These are phyloP conservation scores for Pholis gunnellus DNA, from an alignment of 2,113 vertebrate genomes.

Conservation along the genomic window DNA sequence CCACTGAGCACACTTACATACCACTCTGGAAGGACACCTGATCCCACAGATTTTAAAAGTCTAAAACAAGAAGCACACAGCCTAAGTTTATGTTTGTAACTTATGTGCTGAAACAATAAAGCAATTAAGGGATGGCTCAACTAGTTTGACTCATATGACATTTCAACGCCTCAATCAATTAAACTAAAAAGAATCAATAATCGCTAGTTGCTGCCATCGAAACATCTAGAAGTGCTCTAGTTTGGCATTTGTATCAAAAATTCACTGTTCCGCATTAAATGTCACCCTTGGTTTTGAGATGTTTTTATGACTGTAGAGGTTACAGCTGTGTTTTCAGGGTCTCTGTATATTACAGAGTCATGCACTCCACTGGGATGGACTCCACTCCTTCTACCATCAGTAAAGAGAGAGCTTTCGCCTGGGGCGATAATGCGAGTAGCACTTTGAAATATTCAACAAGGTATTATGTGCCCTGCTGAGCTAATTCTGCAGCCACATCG, in stretches of 20 bases:
- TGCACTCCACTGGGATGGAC: constrained; percentile 21
- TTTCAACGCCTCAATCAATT: neutral
- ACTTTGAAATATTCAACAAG: constrained; percentile 75
- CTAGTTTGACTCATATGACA: neutral
- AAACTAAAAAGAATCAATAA: constrained; percentile 5
- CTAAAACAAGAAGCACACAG: constrained; percentile 6
- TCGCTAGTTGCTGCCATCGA: neutral
- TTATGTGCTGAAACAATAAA: neutral
- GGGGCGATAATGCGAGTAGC: constrained; percentile 59
- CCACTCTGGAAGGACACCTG: constrained; percentile 47
- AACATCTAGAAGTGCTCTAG: neutral
- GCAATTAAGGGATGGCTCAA: neutral
- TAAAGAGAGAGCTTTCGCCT: constrained; percentile 49
- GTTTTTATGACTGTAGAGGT: constrained; percentile 25
- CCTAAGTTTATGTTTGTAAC: neutral
- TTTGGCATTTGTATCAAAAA: constrained; percentile 25
- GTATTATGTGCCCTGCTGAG: constrained; percentile 59
- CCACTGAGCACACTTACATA: constrained; percentile 35
- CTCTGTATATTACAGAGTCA: constrained; percentile 38
- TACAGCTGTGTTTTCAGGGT: constrained; percentile 4
- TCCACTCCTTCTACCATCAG: constrained; percentile 31
- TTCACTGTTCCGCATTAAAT: neutral
- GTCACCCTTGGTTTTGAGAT: constrained; percentile 14
- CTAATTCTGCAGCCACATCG: constrained; percentile 53
- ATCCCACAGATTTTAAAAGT: constrained; percentile 41